Percentiles rank a stretch among this genome's conserved stretches.
phyloP scores from a whole-genome alignment of 1,140 invertebrate genomes.

The Rhopalosiphum padi region DNA sequence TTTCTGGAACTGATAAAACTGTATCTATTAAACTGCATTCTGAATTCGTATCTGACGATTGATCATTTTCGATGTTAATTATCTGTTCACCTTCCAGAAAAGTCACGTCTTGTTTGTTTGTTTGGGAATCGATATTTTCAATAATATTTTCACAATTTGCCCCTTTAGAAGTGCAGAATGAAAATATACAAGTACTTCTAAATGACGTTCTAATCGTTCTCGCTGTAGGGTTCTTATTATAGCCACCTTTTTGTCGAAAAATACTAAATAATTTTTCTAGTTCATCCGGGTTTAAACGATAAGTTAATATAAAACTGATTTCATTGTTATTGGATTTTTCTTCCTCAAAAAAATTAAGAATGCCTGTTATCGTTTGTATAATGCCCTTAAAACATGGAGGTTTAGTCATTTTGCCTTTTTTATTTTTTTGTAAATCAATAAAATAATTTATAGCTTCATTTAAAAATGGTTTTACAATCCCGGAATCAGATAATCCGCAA shows the following conservation, averaged over 20 bases:
- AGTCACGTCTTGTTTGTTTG: neutral
- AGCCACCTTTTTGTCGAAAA: conserved; percentile 26
- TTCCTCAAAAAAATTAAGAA: too few relatives aligned
- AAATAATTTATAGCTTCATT: too few relatives aligned
- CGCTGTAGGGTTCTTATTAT: conserved; percentile 42
- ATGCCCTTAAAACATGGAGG: too few relatives aligned
- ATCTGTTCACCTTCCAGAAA: neutral
- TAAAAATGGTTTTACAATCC: too few relatives aligned
- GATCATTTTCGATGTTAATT: neutral
- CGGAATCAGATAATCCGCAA: too few relatives aligned
- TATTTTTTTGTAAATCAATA: too few relatives aligned
- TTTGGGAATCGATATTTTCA: neutral
- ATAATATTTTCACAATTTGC: conserved; percentile 73
- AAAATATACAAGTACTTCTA: conserved; percentile 30
- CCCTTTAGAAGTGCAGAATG: conserved; percentile 44
- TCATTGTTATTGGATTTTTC: too few relatives aligned
- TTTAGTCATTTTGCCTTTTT: too few relatives aligned
- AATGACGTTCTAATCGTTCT: conserved; percentile 43
- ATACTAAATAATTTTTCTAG: conserved; percentile 37
- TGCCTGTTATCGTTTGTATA: too few relatives aligned
- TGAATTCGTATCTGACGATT: neutral
- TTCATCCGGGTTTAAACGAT: conserved; percentile 26
- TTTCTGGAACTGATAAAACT: neutral
- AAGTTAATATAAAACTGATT: conserved; percentile 7
- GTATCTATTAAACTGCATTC: neutral